Evolutionary conservation across 2,797 vertebrate genomes (phyloP).

Genomic region (Hybognathus amarus): DNA sequence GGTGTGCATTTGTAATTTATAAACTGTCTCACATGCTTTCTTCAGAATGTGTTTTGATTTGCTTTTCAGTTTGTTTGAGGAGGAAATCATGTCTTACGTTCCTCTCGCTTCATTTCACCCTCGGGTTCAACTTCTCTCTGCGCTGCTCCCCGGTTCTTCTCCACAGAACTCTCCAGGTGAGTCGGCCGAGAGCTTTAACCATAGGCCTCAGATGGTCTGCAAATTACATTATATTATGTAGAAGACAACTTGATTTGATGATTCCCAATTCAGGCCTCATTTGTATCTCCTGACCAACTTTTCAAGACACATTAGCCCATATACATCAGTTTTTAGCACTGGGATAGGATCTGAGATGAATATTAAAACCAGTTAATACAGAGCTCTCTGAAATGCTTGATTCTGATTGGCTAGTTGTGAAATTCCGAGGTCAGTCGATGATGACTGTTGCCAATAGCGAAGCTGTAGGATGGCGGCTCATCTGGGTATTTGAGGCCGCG

Average conservation of each 20-base stretch:
- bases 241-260: background rate
- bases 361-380: background rate
- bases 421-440: background rate
- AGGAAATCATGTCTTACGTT: constrained; percentile 90
- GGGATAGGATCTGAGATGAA: background rate
- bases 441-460: background rate
- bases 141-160: constrained; percentile 88
- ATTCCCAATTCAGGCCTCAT: background rate
- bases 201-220: background rate
- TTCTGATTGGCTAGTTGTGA: background rate
- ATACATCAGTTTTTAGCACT: background rate
- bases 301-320: background rate
- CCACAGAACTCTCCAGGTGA: constrained; percentile 90
- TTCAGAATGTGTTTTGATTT: constrained; percentile 11
- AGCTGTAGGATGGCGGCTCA: background rate
- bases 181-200: background rate
- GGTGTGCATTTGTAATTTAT: background rate
- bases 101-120: constrained; percentile 85
- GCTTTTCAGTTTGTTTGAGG: constrained; percentile 85
- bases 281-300: background rate
- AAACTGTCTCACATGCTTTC: background rate
- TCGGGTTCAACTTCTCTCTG: constrained; percentile 87
- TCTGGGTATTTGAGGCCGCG: background rate
- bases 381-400: background rate
- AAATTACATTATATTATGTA: no score